phyloP scores from a whole-genome alignment of 2,888 invertebrate genomes.

The Cataglyphis livida region DNA sequence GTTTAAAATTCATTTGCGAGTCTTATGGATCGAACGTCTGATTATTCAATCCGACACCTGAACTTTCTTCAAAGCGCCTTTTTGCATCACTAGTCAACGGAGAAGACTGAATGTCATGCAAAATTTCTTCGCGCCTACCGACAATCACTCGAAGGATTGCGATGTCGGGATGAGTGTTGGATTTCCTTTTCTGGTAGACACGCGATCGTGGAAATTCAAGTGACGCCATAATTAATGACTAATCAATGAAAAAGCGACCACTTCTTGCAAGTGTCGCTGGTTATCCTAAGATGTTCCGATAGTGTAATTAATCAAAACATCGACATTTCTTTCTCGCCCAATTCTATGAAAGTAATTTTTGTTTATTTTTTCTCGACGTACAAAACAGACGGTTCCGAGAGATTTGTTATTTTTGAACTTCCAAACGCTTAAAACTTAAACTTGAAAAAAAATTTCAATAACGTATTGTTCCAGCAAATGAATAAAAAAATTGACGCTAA shows the following conservation, averaged over 20 bases:
- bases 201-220: constrained; percentile 74
- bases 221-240: constrained; percentile 76
- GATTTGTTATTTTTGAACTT: constrained; percentile 20
- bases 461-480: not conserved
- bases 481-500: not conserved
- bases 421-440: not conserved
- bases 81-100: constrained; percentile 46
- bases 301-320: constrained; percentile 70
- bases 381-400: constrained; percentile 15
- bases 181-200: constrained; percentile 71
- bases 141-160: constrained; percentile 64
- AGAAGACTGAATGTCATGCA: constrained; percentile 50
- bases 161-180: constrained; percentile 64
- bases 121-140: constrained; percentile 71
- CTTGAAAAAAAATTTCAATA: not conserved
- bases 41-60: constrained; percentile 71
- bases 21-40: constrained; percentile 53
- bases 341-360: constrained; percentile 65
- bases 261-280: constrained; percentile 67
- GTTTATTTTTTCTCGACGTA: constrained; percentile 30
- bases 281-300: constrained; percentile 59
- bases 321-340: constrained; percentile 70
- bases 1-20: constrained; percentile 55
- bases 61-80: constrained; percentile 62
- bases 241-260: constrained; percentile 58